Base-by-base conservation (phyloP, 2,888 invertebrate species). In the Calliopum simillimum region DNA sequence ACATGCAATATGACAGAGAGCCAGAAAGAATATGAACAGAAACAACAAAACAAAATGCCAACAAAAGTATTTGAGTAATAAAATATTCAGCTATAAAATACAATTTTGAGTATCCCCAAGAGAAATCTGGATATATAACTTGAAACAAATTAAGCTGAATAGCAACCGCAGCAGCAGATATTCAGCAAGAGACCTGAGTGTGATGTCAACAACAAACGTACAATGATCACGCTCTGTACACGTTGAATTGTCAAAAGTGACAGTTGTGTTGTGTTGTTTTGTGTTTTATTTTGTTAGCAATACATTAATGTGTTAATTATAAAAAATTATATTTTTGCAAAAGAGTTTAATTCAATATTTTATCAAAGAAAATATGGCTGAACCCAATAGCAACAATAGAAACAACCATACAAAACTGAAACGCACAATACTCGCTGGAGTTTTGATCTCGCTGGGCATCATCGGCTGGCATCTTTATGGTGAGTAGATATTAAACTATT, bases 381-480 rank as follows among this genome's bases (percentile, higher is more conserved):
- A 23, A 21, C 46, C 66, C 8, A 21, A 19, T 25, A 67, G 70
- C 43, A 49, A 55, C 43, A 59, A 67, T 16, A 67, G 33, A n/a
- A 68, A 61, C 43, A 49, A 61, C 25, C 55, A 67, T 16, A 67
- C 25, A n/a, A 70, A 61, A 44, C 63, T 81, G 0, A 83, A 79
- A 55, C 78, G 81, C 71, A 81, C 80, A 53, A 74, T 82, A 11
- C 74, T 80, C 16, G 23, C 80, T 43, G 80, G 74, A 1, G 65
- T 80, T n/a, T 67, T 83, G 61, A 68, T 76, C 8, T 77, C 77
- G 43, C 73, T 80, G 51, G 78, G 74, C 69, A 78, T 82, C 55
- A 75, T 82, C 16, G 78, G 81, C 56, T 82, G 81, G 81, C 81
- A 83, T 75, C 78, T 82, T 68, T 83, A 83, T 71, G 82, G 82